Percentiles rank a stretch among this genome's conserved stretches.
These are phyloP conservation scores for Papilio glaucus DNA, from an alignment of 1,140 invertebrate genomes.

Conservation along the genomic window DNA sequence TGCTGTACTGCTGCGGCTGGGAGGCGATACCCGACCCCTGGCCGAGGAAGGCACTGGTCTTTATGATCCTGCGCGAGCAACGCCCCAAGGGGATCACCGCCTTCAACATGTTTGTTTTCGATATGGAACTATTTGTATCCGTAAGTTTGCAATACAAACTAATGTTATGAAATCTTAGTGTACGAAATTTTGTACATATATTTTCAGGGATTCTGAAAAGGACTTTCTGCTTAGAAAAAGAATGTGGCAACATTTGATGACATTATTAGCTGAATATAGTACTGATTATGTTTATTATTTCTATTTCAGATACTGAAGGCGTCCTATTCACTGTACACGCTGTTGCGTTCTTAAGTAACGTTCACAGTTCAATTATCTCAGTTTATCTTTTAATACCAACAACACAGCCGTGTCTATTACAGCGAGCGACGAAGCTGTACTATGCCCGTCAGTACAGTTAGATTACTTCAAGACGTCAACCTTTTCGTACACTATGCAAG, in stretches of 20 bases:
- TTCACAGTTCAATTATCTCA: too few relatives aligned
- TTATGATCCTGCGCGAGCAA: constrained; percentile 44
- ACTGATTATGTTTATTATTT: constrained; percentile 1
- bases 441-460: too few relatives aligned
- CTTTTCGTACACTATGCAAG: too few relatives aligned
- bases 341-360: constrained; percentile 42
- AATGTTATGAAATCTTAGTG: too few relatives aligned
- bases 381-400: too few relatives aligned
- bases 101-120: constrained; percentile 49
- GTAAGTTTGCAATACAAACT: constrained; percentile 43
- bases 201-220: too few relatives aligned
- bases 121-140: constrained; percentile 51
- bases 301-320: constrained; percentile 50
- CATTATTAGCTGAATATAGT: constrained; percentile 45
- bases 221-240: too few relatives aligned
- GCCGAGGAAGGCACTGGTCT: constrained; percentile 27
- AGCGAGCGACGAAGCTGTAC: too few relatives aligned
- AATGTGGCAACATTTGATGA: too few relatives aligned
- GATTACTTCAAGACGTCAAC: too few relatives aligned
- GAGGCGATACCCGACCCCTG: constrained; percentile 7
- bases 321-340: constrained; percentile 50
- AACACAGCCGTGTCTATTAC: too few relatives aligned
- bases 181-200: too few relatives aligned
- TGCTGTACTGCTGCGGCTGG: constrained; percentile 45
- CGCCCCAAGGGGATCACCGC: constrained; percentile 44